Percentiles rank a stretch among this genome's conserved stretches.
Evolutionary conservation across 2,113 vertebrate species (phyloP).

Genomic region (Rana temporaria): DNA sequence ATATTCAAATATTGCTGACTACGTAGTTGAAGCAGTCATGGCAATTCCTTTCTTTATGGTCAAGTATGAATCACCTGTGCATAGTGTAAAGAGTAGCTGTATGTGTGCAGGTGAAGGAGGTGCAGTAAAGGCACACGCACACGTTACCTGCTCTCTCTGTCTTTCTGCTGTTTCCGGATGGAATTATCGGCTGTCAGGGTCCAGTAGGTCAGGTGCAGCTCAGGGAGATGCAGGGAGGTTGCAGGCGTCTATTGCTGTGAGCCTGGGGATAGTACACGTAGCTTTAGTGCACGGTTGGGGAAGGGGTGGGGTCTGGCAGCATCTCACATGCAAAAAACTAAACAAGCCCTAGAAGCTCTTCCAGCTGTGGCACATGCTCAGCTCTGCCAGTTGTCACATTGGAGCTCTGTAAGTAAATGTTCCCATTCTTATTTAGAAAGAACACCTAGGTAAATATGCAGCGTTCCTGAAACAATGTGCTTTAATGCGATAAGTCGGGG

Average conservation of each 20-base stretch:
- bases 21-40: no score
- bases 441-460: conserved; percentile 37
- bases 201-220: conserved; percentile 7
- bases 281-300: conserved; percentile 66
- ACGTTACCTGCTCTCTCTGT: not conserved
- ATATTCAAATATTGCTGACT: no score
- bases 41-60: no score
- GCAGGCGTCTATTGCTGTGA: not conserved
- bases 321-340: conserved; percentile 57
- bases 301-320: conserved; percentile 52
- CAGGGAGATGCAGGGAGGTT: not conserved
- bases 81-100: no score
- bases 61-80: no score
- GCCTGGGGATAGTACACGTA: conserved; percentile 70
- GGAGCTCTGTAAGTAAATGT: conserved; percentile 31
- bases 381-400: conserved; percentile 24
- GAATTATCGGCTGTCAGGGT: no score
- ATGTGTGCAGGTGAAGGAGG: no score
- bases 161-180: not conserved
- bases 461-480: conserved; percentile 8
- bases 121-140: not conserved
- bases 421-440: conserved; percentile 37
- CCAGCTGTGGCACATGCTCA: conserved; percentile 35
- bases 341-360: conserved; percentile 47
- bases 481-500: not conserved